A percentile compares a stretch with the other conserved stretches of the same genome.
Evolutionary conservation across 2,797 vertebrate genomes (phyloP).

Genomic region (Molossus molossus): DNA sequence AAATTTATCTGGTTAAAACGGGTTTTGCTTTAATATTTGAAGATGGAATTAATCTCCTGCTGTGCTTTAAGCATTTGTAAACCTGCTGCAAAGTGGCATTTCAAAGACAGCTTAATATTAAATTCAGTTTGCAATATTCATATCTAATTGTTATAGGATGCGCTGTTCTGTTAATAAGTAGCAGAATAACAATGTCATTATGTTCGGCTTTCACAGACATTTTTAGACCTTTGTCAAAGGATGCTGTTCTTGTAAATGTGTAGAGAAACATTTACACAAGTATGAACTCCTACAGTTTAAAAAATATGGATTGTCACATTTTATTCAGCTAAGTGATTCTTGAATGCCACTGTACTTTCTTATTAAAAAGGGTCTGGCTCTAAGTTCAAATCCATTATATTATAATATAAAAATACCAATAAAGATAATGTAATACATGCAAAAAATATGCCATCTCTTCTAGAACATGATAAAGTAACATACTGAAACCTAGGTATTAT

Average conservation of each 20-base stretch:
- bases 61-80: conserved; percentile 91
- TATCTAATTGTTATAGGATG: conserved; percentile 90
- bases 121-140: conserved; percentile 91
- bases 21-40: conserved; percentile 92
- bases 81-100: conserved; percentile 91
- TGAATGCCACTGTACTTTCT: conserved; percentile 83
- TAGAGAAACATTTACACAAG: conserved; percentile 87
- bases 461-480: conserved; percentile 80
- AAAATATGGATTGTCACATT: conserved; percentile 85
- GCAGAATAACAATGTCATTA: conserved; percentile 89
- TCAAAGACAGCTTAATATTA: conserved; percentile 91
- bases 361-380: conserved; percentile 83
- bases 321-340: conserved; percentile 86
- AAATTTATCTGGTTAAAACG: conserved; percentile 90
- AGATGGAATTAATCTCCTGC: conserved; percentile 91
- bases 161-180: conserved; percentile 90
- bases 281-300: conserved; percentile 87
- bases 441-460: conserved; percentile 82
- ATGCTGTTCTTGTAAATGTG: conserved; percentile 86
- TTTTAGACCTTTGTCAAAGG: conserved; percentile 89
- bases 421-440: conserved; percentile 82
- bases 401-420: conserved; percentile 86
- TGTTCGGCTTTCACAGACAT: conserved; percentile 87
- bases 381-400: conserved; percentile 85
- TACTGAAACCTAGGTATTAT: conserved; percentile 82